A percentile compares a stretch with the other conserved stretches of the same genome.
Evolutionary conservation across 2,113 vertebrate species (phyloP).

Genomic region (Raja brachyura): DNA sequence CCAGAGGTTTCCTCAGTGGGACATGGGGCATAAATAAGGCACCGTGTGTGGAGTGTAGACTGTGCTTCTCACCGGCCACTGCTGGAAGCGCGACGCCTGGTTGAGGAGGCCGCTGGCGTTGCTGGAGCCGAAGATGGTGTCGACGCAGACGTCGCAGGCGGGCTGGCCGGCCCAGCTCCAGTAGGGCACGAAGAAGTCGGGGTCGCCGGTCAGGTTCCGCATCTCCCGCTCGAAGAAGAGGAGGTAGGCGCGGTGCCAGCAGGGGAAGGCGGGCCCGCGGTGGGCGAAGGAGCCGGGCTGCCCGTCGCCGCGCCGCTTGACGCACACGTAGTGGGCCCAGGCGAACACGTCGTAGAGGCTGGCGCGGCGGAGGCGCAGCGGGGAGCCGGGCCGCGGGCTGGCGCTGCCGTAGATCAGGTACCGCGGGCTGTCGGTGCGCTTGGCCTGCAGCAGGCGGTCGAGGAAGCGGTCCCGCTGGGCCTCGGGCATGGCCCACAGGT

Average conservation of each 20-base stretch:
- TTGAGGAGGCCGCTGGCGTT: constrained; percentile 39
- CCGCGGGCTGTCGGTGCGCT: neutral
- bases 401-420: neutral
- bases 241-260: constrained; percentile 44
- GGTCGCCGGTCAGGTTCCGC: constrained; percentile 43
- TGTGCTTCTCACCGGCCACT: constrained; percentile 43
- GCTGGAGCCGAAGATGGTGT: constrained; percentile 42
- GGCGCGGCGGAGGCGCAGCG: neutral
- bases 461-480: neutral
- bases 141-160: constrained; percentile 46
- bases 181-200: constrained; percentile 46
- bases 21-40: too few species aligned
- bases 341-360: constrained; percentile 44
- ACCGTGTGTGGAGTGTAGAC: too few species aligned
- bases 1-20: too few species aligned
- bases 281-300: constrained; percentile 42
- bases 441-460: neutral
- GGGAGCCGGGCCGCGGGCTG: neutral
- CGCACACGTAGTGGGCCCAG: constrained; percentile 47
- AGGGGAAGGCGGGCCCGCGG: constrained; percentile 41
- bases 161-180: constrained; percentile 45
- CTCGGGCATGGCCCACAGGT: neutral
- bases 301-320: constrained; percentile 26
- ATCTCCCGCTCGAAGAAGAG: constrained; percentile 47
- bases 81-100: constrained; percentile 42